Base-by-base conservation (phyloP, 2,888 invertebrate genomes). In the Trichopria drosophilae region DNA sequence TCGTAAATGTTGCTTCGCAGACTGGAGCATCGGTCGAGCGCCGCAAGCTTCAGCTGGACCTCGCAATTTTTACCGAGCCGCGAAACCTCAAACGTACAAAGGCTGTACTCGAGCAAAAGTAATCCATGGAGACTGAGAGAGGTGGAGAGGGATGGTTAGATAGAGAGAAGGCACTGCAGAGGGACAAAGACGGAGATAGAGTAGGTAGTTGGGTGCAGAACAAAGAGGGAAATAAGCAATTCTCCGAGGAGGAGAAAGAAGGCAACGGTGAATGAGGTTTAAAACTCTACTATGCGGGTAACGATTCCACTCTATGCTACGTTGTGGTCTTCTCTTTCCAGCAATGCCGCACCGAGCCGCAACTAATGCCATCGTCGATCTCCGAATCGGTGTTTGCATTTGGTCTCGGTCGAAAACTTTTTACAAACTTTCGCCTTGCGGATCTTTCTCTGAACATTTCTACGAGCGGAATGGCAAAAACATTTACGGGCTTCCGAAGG, bases 321-420 rank as follows among this genome's bases (percentile, higher is more conserved):
- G 37, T 39, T 49, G 24, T 43, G 31, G 36, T 42, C 34, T 22
- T 9, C 36, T 45, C 13, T 18, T 28, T 32, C 18, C 34, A 28
- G 22, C 12, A 3, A 20, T 22, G 19, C 9, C 42, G 12, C 24
- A 23, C 18, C 37, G 26, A 31, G n/a, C 48, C 39, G 41, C 43
- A 52, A 53, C 48, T 53, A 53, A 48, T 48, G 40, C 39, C 31
- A 19, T 51, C 51, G 24, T 42, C 36, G 23, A 35, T 48, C 29
- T 18, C 6, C 18, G 7, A 12, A 9, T 22, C 32, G 13, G 12
- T 2, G 12, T n/a, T 12, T 12, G 35, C 40, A 29, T 51, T 36
- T 42, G 19, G 23, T 28, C 31, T 31, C 10, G 32, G 24, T 45
- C 32, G 42, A 43, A 48, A 48, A 53, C 40, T 44, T 48, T 44